phyloP scores from a whole-genome alignment of 2,113 vertebrate species.

The Centrocercus urophasianus region DNA sequence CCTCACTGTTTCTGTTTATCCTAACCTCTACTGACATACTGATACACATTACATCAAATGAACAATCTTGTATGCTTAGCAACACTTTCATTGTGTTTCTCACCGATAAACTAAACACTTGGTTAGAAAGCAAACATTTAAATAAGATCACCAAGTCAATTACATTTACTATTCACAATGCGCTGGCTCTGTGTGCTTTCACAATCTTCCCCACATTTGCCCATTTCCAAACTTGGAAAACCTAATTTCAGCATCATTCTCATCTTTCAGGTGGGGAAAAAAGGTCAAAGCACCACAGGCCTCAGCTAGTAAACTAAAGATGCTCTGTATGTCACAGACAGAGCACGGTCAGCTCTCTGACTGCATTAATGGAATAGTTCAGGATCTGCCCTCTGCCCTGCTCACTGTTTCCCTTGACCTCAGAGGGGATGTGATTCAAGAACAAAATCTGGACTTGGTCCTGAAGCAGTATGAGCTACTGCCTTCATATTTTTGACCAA shows the following conservation, averaged over 20 bases:
- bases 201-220: neutral
- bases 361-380: neutral
- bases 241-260: neutral
- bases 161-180: neutral
- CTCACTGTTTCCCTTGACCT: neutral
- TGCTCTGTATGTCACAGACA: neutral
- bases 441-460: neutral
- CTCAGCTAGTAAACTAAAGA: slow-evolving; percentile 24
- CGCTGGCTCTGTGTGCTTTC: neutral
- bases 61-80: neutral
- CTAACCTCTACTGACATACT: neutral
- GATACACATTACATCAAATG: neutral
- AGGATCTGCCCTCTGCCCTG: neutral
- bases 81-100: neutral
- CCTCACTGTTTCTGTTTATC: neutral
- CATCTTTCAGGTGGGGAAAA: neutral
- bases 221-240: neutral
- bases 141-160: neutral
- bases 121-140: neutral
- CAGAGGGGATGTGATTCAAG: neutral
- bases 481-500: neutral
- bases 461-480: neutral
- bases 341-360: neutral
- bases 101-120: neutral
- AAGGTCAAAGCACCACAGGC: neutral